These are phyloP conservation scores for Mamestra brassicae DNA, from an alignment of 2,888 invertebrate genomes.

Conservation along the genomic window DNA sequence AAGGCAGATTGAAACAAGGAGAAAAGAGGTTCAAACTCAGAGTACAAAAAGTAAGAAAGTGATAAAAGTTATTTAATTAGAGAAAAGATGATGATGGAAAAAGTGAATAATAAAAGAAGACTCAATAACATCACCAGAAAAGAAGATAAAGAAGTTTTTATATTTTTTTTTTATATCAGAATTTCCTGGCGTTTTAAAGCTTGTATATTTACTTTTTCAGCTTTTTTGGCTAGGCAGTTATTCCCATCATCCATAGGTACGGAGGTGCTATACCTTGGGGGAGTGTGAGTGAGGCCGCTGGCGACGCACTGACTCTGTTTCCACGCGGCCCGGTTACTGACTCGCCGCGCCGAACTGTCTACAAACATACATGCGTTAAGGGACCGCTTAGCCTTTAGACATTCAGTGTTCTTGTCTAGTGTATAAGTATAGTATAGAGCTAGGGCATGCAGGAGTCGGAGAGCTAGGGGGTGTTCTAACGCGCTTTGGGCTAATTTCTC, in stretches of 20 bases:
- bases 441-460: constrained; percentile 57
- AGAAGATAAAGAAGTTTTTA: constrained; percentile 1
- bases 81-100: constrained; percentile 31
- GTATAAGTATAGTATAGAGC: constrained; percentile 62
- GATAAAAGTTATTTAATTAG: constrained; percentile 26
- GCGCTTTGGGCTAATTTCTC: neutral
- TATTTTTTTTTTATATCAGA: neutral
- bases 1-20: neutral
- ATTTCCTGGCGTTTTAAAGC: neutral
- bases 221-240: constrained; percentile 15
- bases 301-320: constrained; percentile 96
- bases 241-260: constrained; percentile 22
- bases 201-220: constrained; percentile 17
- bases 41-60: constrained; percentile 31
- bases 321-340: constrained; percentile 95
- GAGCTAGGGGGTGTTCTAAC: constrained; percentile 22
- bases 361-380: constrained; percentile 94
- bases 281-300: constrained; percentile 92
- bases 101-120: constrained; percentile 19
- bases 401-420: constrained; percentile 70
- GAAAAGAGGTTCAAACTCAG: constrained; percentile 18
- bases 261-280: constrained; percentile 80
- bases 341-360: constrained; percentile 97
- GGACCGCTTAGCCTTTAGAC: constrained; percentile 83
- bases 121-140: neutral